A percentile compares a stretch with the other conserved stretches of the same genome.
phyloP scores from a whole-genome alignment of 2,113 vertebrate species.

The Protobothrops mucrosquamatus region DNA sequence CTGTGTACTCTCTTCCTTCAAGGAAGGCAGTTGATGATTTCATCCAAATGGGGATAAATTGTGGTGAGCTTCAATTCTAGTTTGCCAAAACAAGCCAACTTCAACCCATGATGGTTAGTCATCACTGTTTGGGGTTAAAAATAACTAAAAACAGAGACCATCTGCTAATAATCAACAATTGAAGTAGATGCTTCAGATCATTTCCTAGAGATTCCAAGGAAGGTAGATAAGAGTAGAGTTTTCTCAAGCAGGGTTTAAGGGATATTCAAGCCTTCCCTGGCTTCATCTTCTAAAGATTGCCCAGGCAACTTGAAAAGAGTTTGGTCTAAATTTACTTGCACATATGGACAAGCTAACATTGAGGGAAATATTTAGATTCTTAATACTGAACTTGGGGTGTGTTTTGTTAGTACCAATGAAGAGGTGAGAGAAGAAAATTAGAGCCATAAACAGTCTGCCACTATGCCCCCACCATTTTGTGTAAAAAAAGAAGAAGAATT shows the following conservation, averaged over 20 bases:
- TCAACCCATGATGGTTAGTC: neutral
- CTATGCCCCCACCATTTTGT: neutral
- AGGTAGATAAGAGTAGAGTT: neutral
- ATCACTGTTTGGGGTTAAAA: neutral
- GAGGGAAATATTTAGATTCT: neutral
- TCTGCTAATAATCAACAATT: neutral
- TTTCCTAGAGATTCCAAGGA: neutral
- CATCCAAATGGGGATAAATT: neutral
- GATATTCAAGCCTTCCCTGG: neutral
- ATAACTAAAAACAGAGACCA: neutral
- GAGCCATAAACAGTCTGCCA: neutral
- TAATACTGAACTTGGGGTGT: neutral
- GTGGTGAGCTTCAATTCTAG: neutral
- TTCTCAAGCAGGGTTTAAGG: neutral
- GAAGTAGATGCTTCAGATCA: neutral
- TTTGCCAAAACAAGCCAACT: neutral
- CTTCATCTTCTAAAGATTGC: neutral
- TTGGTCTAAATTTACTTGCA: neutral
- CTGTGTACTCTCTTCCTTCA: neutral
- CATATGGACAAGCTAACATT: neutral
- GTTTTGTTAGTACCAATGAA: neutral
- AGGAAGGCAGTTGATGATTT: neutral
- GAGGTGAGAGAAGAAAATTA: neutral
- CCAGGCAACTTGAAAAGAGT: neutral
- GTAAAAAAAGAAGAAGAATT: neutral